These are phyloP conservation scores for Pempheris klunzingeri DNA, from an alignment of 2,797 vertebrate species.

Conservation along the genomic window DNA sequence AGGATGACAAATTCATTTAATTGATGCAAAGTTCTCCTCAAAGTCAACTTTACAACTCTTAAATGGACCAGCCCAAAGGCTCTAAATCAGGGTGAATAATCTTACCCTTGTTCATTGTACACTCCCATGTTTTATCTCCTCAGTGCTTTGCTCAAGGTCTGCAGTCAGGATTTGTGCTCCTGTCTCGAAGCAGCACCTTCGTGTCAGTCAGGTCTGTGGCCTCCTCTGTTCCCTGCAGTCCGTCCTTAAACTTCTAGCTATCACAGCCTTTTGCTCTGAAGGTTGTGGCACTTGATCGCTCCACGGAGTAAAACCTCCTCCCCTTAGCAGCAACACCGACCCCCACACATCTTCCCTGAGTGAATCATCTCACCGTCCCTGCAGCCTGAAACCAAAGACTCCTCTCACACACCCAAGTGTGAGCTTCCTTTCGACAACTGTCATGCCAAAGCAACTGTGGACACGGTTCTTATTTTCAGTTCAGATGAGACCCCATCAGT, in stretches of 20 bases:
- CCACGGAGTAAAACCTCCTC: slow-evolving; percentile 24
- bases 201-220: slow-evolving; percentile 19
- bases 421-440: slow-evolving; percentile 38
- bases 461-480: slow-evolving; percentile 33
- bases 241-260: slow-evolving; percentile 27
- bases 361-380: slow-evolving; percentile 63
- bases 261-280: slow-evolving; percentile 28
- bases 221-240: slow-evolving; percentile 28
- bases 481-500: slow-evolving; percentile 2
- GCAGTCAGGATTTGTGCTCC: slow-evolving; percentile 19
- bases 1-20: not conserved
- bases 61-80: slow-evolving; percentile 1
- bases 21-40: not conserved
- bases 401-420: slow-evolving; percentile 34
- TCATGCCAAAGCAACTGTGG: slow-evolving; percentile 33
- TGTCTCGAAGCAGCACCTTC: slow-evolving; percentile 25
- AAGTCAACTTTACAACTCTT: not conserved
- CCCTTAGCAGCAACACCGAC: slow-evolving; percentile 17
- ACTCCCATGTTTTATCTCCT: slow-evolving; percentile 65
- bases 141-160: slow-evolving; percentile 14
- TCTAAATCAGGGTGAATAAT: not conserved
- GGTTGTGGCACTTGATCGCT: slow-evolving; percentile 24
- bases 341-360: slow-evolving; percentile 6
- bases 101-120: slow-evolving; percentile 75
- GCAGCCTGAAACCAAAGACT: slow-evolving; percentile 64